Percentiles rank a stretch among this genome's conserved stretches.
Conservation (phyloP, 2,797 vertebrate species). For the Pachyuromys duprasi region DNA sequence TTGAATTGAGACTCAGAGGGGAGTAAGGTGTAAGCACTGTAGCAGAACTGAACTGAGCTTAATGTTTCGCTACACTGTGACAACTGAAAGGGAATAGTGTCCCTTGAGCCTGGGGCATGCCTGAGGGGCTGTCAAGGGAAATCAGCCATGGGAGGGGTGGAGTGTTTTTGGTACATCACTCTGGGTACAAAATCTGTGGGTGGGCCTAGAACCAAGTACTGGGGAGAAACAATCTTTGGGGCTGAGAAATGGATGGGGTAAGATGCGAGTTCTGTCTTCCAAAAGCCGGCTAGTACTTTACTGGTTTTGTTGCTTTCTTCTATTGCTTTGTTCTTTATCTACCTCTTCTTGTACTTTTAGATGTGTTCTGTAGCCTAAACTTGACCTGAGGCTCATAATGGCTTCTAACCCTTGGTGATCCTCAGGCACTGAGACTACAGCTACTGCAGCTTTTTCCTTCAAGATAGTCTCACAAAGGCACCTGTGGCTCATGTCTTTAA, state of each 20-base stretch:
- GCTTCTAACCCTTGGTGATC: neutral
- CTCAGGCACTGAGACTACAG: neutral
- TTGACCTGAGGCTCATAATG: neutral
- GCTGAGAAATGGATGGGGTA: neutral
- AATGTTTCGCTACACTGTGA: neutral
- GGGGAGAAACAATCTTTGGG: neutral
- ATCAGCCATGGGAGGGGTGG: too few species aligned
- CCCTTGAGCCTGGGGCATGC: neutral
- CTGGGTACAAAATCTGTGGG: neutral
- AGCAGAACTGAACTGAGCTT: neutral
- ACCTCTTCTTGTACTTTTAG: neutral
- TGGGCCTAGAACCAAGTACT: neutral
- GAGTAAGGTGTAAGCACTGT: neutral
- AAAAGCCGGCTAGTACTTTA: neutral
- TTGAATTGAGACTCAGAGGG: neutral
- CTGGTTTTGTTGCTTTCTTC: neutral
- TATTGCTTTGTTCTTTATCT: neutral
- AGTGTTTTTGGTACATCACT: neutral
- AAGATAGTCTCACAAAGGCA: neutral
- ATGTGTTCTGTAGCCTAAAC: too few species aligned
- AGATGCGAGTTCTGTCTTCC: too few species aligned
- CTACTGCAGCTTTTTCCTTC: neutral
- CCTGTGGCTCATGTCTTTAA: neutral
- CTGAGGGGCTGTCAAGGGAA: neutral
- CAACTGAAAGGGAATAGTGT: neutral